phyloP scores from a whole-genome alignment of 2,797 vertebrate species.

The Monodelphis domestica region DNA sequence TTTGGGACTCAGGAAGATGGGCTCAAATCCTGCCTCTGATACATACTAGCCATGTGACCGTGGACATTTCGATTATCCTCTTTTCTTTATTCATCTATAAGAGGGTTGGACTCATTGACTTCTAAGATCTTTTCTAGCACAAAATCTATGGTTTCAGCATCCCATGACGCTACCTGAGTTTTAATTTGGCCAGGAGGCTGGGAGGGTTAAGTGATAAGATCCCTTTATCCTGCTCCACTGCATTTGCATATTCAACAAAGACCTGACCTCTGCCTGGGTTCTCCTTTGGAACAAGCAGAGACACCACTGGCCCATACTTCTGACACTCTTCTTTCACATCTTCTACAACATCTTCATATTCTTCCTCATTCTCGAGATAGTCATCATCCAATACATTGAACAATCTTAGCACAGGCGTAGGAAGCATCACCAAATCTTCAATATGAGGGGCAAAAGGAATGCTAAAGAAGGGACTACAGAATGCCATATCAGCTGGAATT shows the following conservation, averaged over 20 bases:
- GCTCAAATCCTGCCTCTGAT: not conserved
- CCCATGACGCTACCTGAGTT: conserved; percentile 61
- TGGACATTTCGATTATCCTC: not conserved
- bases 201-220: conserved; percentile 21
- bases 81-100: not conserved
- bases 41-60: not conserved
- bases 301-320: conserved; percentile 94
- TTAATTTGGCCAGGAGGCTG: conserved; percentile 33
- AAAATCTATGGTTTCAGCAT: not conserved
- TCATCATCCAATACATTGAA: conserved; percentile 94
- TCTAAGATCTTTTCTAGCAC: not conserved
- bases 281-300: conserved; percentile 96
- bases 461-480: conserved; percentile 96
- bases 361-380: conserved; percentile 94
- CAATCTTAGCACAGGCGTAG: conserved; percentile 94
- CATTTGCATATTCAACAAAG: too few species aligned
- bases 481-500: conserved; percentile 91
- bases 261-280: conserved; percentile 99
- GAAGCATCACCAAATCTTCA: conserved; percentile 95
- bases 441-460: conserved; percentile 98
- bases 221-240: conserved; percentile 28
- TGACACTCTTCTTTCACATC: conserved; percentile 97
- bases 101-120: not conserved
- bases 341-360: conserved; percentile 96
- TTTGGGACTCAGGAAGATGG: not conserved